Evolutionary conservation across 2,888 invertebrate species (phyloP).

Genomic region (Dasypolia templi): DNA sequence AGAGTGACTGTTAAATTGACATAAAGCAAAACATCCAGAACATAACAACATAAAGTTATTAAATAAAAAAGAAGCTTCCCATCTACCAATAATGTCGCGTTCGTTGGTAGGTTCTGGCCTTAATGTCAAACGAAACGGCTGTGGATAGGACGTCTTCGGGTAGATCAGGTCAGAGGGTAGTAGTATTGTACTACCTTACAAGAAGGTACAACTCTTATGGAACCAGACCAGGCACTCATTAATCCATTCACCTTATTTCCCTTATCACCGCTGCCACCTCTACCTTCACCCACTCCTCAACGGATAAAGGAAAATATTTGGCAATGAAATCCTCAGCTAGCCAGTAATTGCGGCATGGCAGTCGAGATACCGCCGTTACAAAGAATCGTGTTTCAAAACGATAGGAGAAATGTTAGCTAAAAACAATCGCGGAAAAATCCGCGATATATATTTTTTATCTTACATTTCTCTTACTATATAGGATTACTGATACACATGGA

Average conservation of each 20-base stretch:
- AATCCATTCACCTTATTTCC: neutral
- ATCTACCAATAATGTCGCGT: neutral
- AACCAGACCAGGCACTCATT: neutral
- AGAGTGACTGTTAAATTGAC: neutral
- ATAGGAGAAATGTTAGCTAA: constrained; percentile 54
- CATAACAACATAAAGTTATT: neutral
- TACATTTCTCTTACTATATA: no score
- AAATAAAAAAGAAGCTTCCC: neutral
- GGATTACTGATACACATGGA: constrained; percentile 61
- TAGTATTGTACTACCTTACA: neutral
- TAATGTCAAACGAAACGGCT: neutral
- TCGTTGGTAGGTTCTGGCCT: neutral
- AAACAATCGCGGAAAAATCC: constrained; percentile 68
- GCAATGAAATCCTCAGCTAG: constrained; percentile 86
- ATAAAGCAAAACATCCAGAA: neutral
- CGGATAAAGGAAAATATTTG: constrained; percentile 88
- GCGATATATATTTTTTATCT: no score
- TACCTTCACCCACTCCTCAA: constrained; percentile 65
- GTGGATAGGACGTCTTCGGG: neutral
- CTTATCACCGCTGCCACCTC: constrained; percentile 43
- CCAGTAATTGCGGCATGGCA: constrained; percentile 81
- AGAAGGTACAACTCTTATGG: neutral
- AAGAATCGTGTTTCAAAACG: constrained; percentile 67
- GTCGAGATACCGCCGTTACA: constrained; percentile 64
- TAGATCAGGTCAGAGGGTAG: neutral